Evolutionary conservation across 2,888 invertebrate species (phyloP).

Genomic region (Xylota sylvarum): DNA sequence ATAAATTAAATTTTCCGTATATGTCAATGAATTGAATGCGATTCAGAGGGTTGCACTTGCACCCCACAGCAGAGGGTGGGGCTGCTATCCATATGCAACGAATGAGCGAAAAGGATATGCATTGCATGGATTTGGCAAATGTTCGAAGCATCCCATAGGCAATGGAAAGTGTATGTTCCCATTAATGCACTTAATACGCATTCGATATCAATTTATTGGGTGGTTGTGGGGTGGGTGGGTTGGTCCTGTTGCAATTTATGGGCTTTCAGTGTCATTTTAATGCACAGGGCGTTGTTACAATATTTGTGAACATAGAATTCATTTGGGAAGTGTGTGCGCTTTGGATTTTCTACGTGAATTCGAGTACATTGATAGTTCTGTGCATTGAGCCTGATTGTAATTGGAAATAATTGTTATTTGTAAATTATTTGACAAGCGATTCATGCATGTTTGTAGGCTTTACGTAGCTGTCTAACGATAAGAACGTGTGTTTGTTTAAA

Average conservation of each 20-base stretch:
- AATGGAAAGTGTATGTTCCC: conserved; percentile 67
- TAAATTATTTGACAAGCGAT: conserved; percentile 51
- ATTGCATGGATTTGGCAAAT: conserved; percentile 59
- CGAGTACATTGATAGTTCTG: conserved; percentile 34
- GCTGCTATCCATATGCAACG: not conserved
- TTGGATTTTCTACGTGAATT: conserved; percentile 17
- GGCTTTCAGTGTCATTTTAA: conserved; percentile 63
- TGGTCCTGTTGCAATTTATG: conserved; percentile 41
- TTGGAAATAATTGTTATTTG: conserved; percentile 60
- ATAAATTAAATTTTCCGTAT: conserved; percentile 71
- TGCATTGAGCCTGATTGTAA: conserved; percentile 46
- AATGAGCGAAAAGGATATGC: conserved; percentile 47
- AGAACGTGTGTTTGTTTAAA: not conserved
- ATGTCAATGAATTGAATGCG: conserved; percentile 53
- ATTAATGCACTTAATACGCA: conserved; percentile 71
- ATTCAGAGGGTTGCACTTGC: conserved; percentile 15
- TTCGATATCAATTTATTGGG: conserved; percentile 71
- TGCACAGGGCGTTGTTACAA: conserved; percentile 71
- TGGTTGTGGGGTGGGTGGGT: not conserved
- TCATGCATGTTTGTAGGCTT: not conserved
- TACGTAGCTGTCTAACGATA: not conserved
- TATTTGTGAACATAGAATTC: conserved; percentile 63
- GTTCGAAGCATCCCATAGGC: conserved; percentile 3
- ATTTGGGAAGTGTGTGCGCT: conserved; percentile 32
- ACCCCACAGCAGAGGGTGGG: conserved; percentile 13